Conservation (phyloP, 1,140 invertebrate genomes). For the Temnothorax longispinosus region DNA sequence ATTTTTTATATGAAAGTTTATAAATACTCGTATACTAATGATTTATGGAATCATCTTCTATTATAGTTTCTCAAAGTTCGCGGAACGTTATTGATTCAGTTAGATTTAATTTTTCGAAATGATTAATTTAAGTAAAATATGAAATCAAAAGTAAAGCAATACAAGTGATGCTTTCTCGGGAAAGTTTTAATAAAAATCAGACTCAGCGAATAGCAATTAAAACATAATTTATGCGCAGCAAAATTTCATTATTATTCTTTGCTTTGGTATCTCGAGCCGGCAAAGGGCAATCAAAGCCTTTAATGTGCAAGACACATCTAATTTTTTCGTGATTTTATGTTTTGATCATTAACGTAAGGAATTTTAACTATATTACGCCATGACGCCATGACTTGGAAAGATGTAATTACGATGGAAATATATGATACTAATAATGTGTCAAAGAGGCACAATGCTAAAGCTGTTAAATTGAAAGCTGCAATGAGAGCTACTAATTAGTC, state of each 20-base stretch:
- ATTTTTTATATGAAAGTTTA: not conserved
- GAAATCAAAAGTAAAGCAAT: not conserved
- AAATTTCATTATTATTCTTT: slow-evolving; percentile 20
- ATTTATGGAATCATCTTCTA: not conserved
- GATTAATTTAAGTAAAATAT: not conserved
- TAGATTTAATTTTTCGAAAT: not conserved
- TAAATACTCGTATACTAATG: not conserved
- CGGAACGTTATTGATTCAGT: not conserved
- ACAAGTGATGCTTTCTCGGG: not conserved
- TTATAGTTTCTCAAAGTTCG: not conserved
- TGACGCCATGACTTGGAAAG: not conserved
- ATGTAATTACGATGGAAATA: not conserved
- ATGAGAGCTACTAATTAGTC: not conserved
- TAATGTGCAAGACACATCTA: not conserved
- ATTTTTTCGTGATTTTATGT: not conserved
- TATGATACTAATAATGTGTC: not conserved
- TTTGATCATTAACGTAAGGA: not conserved
- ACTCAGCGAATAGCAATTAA: slow-evolving; percentile 23
- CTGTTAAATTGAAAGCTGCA: not conserved
- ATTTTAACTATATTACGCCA: not conserved
- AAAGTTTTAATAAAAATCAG: slow-evolving; percentile 29
- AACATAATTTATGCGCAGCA: slow-evolving; percentile 19
- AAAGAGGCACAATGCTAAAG: not conserved
- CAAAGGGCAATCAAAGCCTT: not conserved
- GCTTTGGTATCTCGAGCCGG: not conserved